Conservation (phyloP, 2,113 vertebrate species). For the Heptranchias perlo region DNA sequence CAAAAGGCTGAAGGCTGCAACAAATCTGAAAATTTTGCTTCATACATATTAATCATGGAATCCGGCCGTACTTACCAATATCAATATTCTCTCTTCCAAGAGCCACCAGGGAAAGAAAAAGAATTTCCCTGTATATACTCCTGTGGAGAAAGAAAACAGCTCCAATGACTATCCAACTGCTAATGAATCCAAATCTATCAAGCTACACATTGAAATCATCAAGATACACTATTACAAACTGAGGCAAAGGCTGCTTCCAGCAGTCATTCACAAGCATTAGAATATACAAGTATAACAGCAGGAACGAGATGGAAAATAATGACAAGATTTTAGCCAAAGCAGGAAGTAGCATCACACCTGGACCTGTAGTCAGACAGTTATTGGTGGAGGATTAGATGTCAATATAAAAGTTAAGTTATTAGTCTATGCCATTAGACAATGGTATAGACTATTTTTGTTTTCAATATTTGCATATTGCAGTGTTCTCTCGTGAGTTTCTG, state of each 20-base stretch:
- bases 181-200: neutral
- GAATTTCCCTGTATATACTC: conserved; percentile 91
- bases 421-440: no score
- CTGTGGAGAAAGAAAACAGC: conserved; percentile 53
- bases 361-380: neutral
- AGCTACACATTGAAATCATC: neutral
- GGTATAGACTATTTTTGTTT: neutral
- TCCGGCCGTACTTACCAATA: conserved; percentile 70
- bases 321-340: no score
- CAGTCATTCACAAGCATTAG: neutral
- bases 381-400: neutral
- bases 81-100: conserved; percentile 95
- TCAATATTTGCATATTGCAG: neutral
- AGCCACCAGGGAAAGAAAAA: conserved; percentile 88
- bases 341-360: neutral
- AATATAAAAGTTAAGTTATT: neutral
- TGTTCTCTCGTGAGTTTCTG: conserved; percentile 29
- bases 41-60: neutral
- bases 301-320: neutral
- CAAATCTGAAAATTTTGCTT: neutral
- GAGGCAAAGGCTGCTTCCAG: neutral
- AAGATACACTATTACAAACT: neutral
- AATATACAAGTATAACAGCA: neutral
- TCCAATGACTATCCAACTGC: neutral
- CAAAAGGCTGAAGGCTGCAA: conserved; percentile 41